Evolutionary conservation across 2,113 vertebrate genomes (phyloP), one percentile per base, ranked within the genome.

Genomic region (Clarias macrocephalus): DNA sequence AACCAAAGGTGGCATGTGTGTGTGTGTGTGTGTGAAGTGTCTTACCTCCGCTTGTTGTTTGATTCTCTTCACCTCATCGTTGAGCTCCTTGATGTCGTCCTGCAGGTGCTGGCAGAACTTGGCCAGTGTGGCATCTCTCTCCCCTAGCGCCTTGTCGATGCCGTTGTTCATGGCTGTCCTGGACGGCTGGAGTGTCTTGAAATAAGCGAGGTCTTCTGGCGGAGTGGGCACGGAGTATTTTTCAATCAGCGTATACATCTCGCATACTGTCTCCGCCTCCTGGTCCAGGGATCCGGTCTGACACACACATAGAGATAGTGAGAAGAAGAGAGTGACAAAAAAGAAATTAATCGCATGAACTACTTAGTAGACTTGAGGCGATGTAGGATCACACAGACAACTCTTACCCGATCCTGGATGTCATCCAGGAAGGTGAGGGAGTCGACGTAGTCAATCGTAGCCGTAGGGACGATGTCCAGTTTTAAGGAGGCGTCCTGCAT

Each of bases 181-280:
- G 48, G 94, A 94, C 0, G 95, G 85, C 65, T 93, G 93, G 91
- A 98, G 92, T 16, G 95, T 96, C 12, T 94, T 91, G 56, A 95
- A 97, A 52, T 94, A 91, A 3, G 94, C 94, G 30, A 96, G 91
- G 92, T 97, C 97, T 80, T 97, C 96, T 4, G 96, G 94, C 8
- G 96, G 95, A 0, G 94, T 92, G 21, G 95, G 93, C 18, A 97
- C 91, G 3, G 92, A 91, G 83, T 96, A 96, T 0, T 83, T 92
- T 3, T 95, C 94, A 62, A 97, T 97, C 85, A 97, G 92, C 52
- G 92, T 92, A 90, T 97, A 96, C 95, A 98, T 96, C 85, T 95
- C 90, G 81, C 91, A 85, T n/a, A 97, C 93, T 1, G 87, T 77
- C 63, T 95, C 94, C 3, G 92, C 92, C 90, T 97, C 94, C 8